Conservation (phyloP, 1,140 invertebrate genomes). For the Steinernema feltiae region DNA sequence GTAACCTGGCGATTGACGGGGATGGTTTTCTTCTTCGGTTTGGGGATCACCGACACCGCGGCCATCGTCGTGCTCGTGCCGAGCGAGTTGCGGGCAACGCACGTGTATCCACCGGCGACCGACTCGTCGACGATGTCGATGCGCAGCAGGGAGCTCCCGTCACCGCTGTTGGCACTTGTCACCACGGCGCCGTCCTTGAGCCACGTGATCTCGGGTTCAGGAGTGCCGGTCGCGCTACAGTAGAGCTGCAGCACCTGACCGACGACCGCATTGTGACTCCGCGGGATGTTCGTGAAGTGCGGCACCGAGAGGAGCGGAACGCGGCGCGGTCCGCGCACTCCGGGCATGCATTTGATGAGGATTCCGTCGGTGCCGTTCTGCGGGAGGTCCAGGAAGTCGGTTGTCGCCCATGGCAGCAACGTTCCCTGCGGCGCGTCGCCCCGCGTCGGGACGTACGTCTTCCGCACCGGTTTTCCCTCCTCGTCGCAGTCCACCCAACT, state of each 20-base stretch:
- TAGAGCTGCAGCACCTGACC: conserved; percentile 33
- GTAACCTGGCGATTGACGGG: background rate
- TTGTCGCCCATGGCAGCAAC: conserved; percentile 38
- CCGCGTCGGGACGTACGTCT: conserved; percentile 40
- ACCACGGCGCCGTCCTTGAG: conserved; percentile 34
- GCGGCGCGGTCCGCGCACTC: conserved; percentile 20
- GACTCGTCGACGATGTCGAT: conserved; percentile 25
- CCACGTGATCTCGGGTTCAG: conserved; percentile 39
- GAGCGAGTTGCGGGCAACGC: conserved; percentile 38
- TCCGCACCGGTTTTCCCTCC: conserved; percentile 43
- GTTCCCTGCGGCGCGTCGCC: conserved; percentile 43
- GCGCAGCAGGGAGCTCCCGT: conserved; percentile 13
- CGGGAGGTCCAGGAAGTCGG: conserved; percentile 25
- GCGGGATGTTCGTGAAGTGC: conserved; percentile 29
- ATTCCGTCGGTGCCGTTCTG: conserved; percentile 29
- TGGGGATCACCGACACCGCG: background rate
- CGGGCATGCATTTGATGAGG: conserved; percentile 32
- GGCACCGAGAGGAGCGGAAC: conserved; percentile 21
- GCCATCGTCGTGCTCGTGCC: conserved; percentile 16
- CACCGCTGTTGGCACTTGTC: background rate
- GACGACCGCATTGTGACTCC: conserved; percentile 23
- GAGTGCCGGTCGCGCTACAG: conserved; percentile 45
- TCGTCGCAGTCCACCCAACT: conserved; percentile 52
- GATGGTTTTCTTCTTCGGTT: conserved; percentile 14
- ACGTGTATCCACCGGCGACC: conserved; percentile 34